Base-by-base conservation (phyloP, 2,113 vertebrate species). In the Theristicus caerulescens region DNA sequence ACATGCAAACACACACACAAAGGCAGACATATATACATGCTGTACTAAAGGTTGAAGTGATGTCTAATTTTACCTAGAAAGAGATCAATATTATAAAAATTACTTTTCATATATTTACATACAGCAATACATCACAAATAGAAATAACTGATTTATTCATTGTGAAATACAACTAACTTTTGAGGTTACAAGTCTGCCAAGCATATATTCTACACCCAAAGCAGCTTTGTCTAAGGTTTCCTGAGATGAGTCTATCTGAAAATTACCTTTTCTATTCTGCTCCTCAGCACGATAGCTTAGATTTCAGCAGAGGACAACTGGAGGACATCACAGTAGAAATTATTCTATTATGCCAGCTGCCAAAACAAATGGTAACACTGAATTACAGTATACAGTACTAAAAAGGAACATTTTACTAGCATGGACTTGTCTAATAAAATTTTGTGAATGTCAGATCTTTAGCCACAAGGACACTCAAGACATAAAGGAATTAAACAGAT, bases 281-380 rank as follows among this genome's bases (percentile, higher is more conserved):
- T 46, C 52, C 88, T 91, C 55, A 88, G 78, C 74, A 46, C 52
- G 85, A 79, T 64, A 91, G 74, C 85, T 94, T 84, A 93, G 62
- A 92, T 85, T 97, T 72, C 94, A 90, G 25, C 32, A 95, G 85
- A 97, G 97, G 96, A 97, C 96, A 95, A 88, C 55, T 88, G 67
- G 88, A 98, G 95, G 97, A 95, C 87, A 65, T 72, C 67, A 58
- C 54, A 94, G 72, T 42, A 79, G 51, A 81, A 78, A 81, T 84
- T 57, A 86, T 38, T 86, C 64, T 76, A 61, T 96, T 93, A 85
- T 78, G 73, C 72, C 47, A n/a, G 57, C 57, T 95, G 72, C 86
- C 97, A 95, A 97, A 97, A 95, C 67, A 96, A 97, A 97, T 65
- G 80, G 79, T 90, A 64, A 24, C 31, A 67, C n/a, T 64, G 93